Conservation (phyloP, 2,888 invertebrate genomes). For the Pimpla rufipes region DNA sequence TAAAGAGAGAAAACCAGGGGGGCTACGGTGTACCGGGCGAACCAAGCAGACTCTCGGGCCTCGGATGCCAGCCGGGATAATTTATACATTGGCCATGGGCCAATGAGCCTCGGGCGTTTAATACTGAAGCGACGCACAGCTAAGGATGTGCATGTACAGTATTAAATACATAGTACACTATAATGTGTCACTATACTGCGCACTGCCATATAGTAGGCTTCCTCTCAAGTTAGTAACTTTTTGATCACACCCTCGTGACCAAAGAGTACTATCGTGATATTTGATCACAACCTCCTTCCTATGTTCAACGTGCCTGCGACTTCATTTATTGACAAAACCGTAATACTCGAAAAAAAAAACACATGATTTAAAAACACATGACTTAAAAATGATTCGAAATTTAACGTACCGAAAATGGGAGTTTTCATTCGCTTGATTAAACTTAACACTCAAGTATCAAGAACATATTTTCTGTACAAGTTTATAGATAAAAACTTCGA, state of each 20-base stretch:
- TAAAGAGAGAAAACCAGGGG: background rate
- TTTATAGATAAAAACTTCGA: too few relatives aligned
- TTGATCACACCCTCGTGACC: too few relatives aligned
- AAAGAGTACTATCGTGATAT: too few relatives aligned
- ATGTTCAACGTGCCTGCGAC: too few relatives aligned
- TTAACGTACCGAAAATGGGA: too few relatives aligned
- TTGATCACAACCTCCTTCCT: too few relatives aligned
- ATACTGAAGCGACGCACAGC: conserved; percentile 37
- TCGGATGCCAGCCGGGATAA: conserved; percentile 67
- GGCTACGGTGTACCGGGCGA: background rate
- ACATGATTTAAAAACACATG: too few relatives aligned
- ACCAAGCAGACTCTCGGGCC: conserved; percentile 60
- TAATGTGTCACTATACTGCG: background rate
- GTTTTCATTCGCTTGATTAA: too few relatives aligned
- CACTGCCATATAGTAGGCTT: background rate
- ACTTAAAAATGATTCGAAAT: too few relatives aligned
- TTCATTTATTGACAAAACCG: background rate
- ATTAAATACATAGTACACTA: conserved; percentile 26
- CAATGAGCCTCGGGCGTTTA: conserved; percentile 71
- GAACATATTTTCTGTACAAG: background rate
- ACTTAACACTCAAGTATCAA: background rate
- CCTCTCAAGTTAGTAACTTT: background rate
- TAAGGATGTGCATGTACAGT: conserved; percentile 2
- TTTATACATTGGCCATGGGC: conserved; percentile 75
- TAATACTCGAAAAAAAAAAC: too few relatives aligned